Evolutionary conservation across 2,888 invertebrate species (phyloP), one percentile per base, ranked within the genome.

Genomic region (Pharmacophagus antenor): DNA sequence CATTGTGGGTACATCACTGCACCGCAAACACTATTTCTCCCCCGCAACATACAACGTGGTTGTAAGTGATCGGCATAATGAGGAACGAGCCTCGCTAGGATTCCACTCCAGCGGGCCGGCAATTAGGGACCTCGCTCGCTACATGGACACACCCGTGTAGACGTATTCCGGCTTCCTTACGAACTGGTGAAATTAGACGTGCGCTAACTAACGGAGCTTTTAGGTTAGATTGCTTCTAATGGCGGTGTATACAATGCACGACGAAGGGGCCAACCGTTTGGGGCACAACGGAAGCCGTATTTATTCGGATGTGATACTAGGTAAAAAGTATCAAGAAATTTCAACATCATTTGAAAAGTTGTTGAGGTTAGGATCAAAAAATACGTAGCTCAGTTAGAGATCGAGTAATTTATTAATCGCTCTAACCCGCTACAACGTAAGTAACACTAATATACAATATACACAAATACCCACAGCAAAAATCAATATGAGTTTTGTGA

Each of bases 61-160:
- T 42, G 56, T 23, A 25, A 15, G 51, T 58, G 55, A 60, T 55
- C 59, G 54, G 59, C 23, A 55, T 55, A 50, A 55, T 46, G 60
- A 50, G 55, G 12, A 22, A 50, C 49, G 23, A 49, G 7, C 17
- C 22, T 23, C 53, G 18, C 47, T 37, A 37, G 20, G 47, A 46
- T 48, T 41, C 12, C 48, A 31, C 52, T 8, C 44, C 12, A 18
- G 51, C 46, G 25, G 41, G 18, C 44, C 42, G 41, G 71, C 81
- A 80, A 84, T 83, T 83, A 82, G 70, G 48, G 27, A 54, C 55
- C 31, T 46, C 74, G n/a, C n/a, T n/a, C 70, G 69, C 72, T 67
- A 68, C 70, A 62, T 59, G 65, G n/a, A n/a, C n/a, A 60, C 65
- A 23, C 71, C 67, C 69, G 82, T 82, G 84, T 83, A 80, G 84